phyloP scores from a whole-genome alignment of 1,140 invertebrate genomes.

The Luehdorfia chinensis region DNA sequence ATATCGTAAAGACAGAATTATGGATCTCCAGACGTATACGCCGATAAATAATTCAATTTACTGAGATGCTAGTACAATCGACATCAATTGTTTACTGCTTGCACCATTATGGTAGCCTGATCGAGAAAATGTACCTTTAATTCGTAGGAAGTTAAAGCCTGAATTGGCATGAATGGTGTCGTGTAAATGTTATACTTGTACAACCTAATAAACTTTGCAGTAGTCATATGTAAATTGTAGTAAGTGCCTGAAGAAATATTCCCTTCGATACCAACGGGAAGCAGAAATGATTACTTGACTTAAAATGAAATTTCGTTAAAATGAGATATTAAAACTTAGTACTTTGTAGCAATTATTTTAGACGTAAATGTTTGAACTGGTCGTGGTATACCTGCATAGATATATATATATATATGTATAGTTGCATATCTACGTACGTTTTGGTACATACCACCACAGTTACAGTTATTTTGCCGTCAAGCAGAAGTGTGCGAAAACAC shows the following conservation, averaged over 20 bases:
- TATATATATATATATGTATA: no score
- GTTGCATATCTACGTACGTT: no score
- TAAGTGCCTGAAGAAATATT: slow-evolving; percentile 7
- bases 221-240: slow-evolving; percentile 15
- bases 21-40: background rate
- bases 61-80: slow-evolving; percentile 5
- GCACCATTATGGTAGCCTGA: background rate
- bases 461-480: no score
- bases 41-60: slow-evolving; percentile 15
- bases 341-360: no score
- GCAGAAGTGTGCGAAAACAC: no score
- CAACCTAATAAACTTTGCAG: slow-evolving; percentile 13
- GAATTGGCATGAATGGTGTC: background rate
- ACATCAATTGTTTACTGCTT: slow-evolving; percentile 15
- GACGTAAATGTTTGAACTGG: no score
- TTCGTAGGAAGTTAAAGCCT: background rate
- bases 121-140: background rate
- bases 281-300: slow-evolving; percentile 2
- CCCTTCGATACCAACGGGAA: slow-evolving; percentile 11
- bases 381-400: no score
- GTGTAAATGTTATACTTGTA: slow-evolving; percentile 11
- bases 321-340: slow-evolving; percentile 2
- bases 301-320: slow-evolving; percentile 10
- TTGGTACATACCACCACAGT: no score
- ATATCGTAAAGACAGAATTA: slow-evolving; percentile 6